Evolutionary conservation across 2,888 invertebrate genomes (phyloP), one percentile per base, ranked within the genome.

Genomic region (Loripinus fragilis): DNA sequence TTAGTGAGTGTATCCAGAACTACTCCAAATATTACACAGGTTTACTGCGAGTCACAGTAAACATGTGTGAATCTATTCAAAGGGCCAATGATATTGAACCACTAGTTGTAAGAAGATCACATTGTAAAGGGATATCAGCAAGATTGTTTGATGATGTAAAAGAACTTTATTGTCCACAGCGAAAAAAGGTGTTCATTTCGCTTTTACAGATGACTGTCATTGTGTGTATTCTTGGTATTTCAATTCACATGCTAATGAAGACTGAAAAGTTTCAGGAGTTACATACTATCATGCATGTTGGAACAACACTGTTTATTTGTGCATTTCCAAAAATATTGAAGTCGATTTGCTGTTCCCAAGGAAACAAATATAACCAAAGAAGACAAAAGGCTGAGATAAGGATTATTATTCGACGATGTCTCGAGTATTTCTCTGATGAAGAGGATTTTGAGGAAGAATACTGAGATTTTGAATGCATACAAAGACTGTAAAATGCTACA

Each of bases 261-360:
- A 85, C 82, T 2, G 79, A 85, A 45, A 78, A 64, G 8, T 80
- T 82, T 52, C 74, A 71, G 45, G 81, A 85, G 38, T 50, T 86
- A 2, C 83, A 81, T 41, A 67, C 79, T 7, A 48, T 86, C 8
- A 85, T 83, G 71, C 86, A 86, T 42, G 79, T 85, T 0, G 81
- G 79, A 17, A 85, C 86, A 2, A 82, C 86, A 8, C 50, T 86
- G 17, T 81, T 86, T 23, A 80, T 83, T 0, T 85, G 86, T 50
- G 80, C 82, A 15, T 64, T 86, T 17, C 86, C 86, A 0, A 78
- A 83, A 30, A 72, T 86, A 28, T 12, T 81, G 28, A 80, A 78
- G 70, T 76, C 78, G 0, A 71, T 81, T 50, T 85, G 80, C 28
- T 55, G 55, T 20, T 42, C 28, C 10, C 41, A 30, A 12, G 52